Conservation (phyloP, 1,140 invertebrate genomes). For the Latrodectus geometricus region DNA sequence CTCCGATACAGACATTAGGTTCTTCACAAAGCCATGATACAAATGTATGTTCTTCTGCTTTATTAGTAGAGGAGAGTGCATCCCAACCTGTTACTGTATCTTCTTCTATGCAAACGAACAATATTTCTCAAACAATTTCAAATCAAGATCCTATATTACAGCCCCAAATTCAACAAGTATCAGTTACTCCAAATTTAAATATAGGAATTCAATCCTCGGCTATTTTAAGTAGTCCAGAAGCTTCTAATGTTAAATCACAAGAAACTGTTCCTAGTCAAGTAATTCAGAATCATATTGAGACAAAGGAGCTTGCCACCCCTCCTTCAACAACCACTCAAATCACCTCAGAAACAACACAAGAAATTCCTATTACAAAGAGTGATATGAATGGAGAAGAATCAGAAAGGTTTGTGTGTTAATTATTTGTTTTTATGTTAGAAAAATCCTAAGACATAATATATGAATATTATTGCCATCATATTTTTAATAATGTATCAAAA, state of each 20-base stretch:
- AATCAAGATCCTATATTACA: constrained; percentile 7
- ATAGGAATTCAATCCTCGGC: constrained; percentile 20
- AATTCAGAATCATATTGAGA: constrained; percentile 48
- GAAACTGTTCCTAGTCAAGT: constrained; percentile 58
- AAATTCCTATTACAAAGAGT: constrained; percentile 32
- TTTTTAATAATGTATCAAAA: too few relatives aligned
- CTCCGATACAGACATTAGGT: background rate
- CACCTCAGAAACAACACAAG: constrained; percentile 32
- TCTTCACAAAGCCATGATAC: constrained; percentile 8
- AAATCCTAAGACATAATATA: too few relatives aligned
- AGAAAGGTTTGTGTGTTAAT: constrained; percentile 33
- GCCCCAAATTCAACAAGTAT: constrained; percentile 1
- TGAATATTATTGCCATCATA: too few relatives aligned
- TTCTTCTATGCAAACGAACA: constrained; percentile 35
- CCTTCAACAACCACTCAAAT: constrained; percentile 38
- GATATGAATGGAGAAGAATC: constrained; percentile 59
- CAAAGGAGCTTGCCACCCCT: constrained; percentile 43
- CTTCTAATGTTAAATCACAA: constrained; percentile 10
- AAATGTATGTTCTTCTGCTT: background rate
- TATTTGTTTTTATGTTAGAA: too few relatives aligned
- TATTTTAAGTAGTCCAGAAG: constrained; percentile 38
- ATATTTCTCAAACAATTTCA: background rate
- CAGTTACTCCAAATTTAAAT: background rate
- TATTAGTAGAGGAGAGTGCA: background rate
- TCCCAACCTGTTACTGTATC: constrained; percentile 7